Conservation (phyloP, 2,888 invertebrate species). For the Hermodice carunculata region DNA sequence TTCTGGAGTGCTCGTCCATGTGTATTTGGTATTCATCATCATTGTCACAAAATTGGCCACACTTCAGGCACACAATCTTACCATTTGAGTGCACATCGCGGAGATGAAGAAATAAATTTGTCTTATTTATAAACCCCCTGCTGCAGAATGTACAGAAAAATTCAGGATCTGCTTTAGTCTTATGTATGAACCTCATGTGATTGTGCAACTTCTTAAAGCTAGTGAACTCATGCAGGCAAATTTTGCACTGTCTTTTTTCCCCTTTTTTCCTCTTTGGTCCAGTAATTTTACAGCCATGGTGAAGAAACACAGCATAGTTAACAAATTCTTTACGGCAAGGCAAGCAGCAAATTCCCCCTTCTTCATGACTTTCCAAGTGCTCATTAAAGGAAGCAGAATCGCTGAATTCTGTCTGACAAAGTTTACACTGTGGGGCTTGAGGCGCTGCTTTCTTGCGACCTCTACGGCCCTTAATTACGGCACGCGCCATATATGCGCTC, state of each 20-base stretch:
- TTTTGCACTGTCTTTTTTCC: background rate
- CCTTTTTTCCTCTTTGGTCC: background rate
- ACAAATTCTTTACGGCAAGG: too few species aligned
- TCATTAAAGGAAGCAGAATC: too few species aligned
- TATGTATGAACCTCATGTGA: constrained; percentile 51
- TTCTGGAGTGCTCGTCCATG: constrained; percentile 38
- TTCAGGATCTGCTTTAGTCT: constrained; percentile 35
- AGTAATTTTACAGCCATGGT: constrained; percentile 15
- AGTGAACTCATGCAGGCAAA: constrained; percentile 6
- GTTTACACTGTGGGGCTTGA: too few species aligned
- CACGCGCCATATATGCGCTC: too few species aligned
- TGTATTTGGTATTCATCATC: constrained; percentile 46
- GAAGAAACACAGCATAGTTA: constrained; percentile 3
- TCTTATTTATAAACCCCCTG: constrained; percentile 49
- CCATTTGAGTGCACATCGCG: constrained; percentile 52
- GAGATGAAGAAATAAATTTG: constrained; percentile 51
- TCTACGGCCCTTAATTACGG: too few species aligned
- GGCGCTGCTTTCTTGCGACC: too few species aligned
- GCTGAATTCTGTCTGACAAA: too few species aligned
- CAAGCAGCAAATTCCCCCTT: too few species aligned
- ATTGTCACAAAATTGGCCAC: constrained; percentile 53
- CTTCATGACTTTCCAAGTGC: too few species aligned
- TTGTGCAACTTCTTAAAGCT: constrained; percentile 17
- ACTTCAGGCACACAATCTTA: constrained; percentile 53
- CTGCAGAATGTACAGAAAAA: constrained; percentile 54